These are phyloP conservation scores for Rhombomys opimus DNA, from an alignment of 2,113 vertebrate genomes.

Conservation along the genomic window DNA sequence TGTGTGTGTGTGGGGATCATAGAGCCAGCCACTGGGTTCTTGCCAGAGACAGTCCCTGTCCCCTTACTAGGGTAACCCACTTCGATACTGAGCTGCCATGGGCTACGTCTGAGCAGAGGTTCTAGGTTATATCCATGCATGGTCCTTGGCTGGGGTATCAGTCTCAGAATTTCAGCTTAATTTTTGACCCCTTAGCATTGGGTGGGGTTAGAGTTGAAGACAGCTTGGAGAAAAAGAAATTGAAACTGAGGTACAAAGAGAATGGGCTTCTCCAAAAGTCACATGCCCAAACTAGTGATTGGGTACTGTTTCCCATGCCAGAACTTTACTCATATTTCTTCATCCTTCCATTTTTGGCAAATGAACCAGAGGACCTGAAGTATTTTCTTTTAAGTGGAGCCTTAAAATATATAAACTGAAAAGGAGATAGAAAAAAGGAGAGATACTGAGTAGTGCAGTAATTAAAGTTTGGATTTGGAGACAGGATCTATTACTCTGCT, in stretches of 20 bases:
- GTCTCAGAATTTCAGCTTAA: background rate
- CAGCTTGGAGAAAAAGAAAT: background rate
- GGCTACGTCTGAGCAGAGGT: too few species aligned
- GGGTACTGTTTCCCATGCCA: slow-evolving; percentile 9
- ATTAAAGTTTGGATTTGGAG: slow-evolving; percentile 30
- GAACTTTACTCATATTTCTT: background rate
- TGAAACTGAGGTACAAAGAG: slow-evolving; percentile 36
- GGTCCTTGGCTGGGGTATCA: too few species aligned
- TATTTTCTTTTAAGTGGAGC: slow-evolving; percentile 20
- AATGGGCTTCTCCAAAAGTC: slow-evolving; percentile 2
- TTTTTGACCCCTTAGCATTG: background rate
- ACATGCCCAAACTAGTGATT: background rate
- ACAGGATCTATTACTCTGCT: background rate
- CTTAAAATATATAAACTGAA: slow-evolving; percentile 5
- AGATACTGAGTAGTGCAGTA: background rate
- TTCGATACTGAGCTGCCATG: too few species aligned
- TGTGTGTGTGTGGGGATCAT: too few species aligned
- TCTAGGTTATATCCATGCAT: too few species aligned
- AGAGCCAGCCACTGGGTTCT: too few species aligned
- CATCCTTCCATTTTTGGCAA: slow-evolving; percentile 13
- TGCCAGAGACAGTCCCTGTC: too few species aligned
- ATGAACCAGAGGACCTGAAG: slow-evolving; percentile 7
- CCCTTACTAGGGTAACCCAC: too few species aligned
- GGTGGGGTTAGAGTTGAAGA: background rate
- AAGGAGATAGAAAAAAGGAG: background rate